phyloP scores from a whole-genome alignment of 2,888 invertebrate genomes.

The Caenorhabditis sp. region DNA sequence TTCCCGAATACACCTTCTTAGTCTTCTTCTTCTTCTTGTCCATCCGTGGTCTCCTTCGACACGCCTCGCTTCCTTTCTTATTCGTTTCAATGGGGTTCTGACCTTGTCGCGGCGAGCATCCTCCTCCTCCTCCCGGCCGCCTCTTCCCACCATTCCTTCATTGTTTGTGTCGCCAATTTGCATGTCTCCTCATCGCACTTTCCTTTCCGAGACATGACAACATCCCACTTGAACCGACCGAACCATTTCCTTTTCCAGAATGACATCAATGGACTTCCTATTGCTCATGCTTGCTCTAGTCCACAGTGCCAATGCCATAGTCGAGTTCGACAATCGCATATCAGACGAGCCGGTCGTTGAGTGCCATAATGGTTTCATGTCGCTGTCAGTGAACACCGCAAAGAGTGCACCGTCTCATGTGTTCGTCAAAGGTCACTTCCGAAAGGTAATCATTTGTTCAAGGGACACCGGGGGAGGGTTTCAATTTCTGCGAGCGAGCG shows the following conservation, averaged over 20 bases:
- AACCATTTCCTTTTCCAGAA: slow-evolving; percentile 19
- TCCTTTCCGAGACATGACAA: slow-evolving; percentile 17
- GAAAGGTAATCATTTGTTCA: slow-evolving; percentile 66
- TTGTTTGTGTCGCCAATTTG: slow-evolving; percentile 61
- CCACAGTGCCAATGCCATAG: slow-evolving; percentile 36
- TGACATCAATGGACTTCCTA: slow-evolving; percentile 41
- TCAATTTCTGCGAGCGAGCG: slow-evolving; percentile 25
- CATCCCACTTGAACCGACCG: neutral
- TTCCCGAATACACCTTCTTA: slow-evolving; percentile 34
- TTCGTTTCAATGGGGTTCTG: slow-evolving; percentile 54
- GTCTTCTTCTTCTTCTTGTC: too few relatives aligned
- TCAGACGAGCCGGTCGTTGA: slow-evolving; percentile 75
- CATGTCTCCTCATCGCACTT: slow-evolving; percentile 47
- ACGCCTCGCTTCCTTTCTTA: slow-evolving; percentile 60
- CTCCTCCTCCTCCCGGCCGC: too few relatives aligned
- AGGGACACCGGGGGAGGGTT: too few relatives aligned
- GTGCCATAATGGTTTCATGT: slow-evolving; percentile 71
- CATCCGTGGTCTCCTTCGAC: slow-evolving; percentile 18
- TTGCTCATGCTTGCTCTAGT: slow-evolving; percentile 55
- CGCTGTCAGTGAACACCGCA: slow-evolving; percentile 72
- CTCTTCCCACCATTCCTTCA: slow-evolving; percentile 33
- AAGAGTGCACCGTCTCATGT: slow-evolving; percentile 76
- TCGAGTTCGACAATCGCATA: slow-evolving; percentile 55
- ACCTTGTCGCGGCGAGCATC: slow-evolving; percentile 48
- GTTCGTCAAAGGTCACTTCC: slow-evolving; percentile 80